Conservation (phyloP, 2,113 vertebrate species). For the Pseudopipra pipra region DNA sequence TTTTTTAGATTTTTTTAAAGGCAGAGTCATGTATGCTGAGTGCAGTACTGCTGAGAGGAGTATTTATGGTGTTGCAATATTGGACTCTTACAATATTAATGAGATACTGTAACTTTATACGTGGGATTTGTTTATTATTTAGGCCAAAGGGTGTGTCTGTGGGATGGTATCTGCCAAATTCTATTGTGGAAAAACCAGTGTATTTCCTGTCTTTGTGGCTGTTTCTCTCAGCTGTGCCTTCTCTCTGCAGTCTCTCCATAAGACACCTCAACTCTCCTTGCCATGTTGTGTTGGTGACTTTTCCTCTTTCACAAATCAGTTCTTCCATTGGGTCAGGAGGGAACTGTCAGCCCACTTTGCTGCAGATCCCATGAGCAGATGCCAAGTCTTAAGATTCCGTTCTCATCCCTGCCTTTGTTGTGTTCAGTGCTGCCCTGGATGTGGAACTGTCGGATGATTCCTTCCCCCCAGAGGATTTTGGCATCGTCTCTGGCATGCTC, state of each 20-base stretch:
- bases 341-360: not conserved
- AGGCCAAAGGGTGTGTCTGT: not conserved
- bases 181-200: not conserved
- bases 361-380: not conserved
- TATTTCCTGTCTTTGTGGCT: not conserved
- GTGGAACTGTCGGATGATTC: constrained; percentile 96
- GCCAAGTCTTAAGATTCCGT: too few species aligned
- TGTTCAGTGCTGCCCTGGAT: constrained; percentile 86
- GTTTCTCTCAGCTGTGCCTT: not conserved
- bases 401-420: not conserved
- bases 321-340: not conserved
- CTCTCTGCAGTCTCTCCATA: not conserved
- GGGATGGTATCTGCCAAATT: not conserved
- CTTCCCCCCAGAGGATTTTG: constrained; percentile 94
- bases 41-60: not conserved
- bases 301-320: not conserved
- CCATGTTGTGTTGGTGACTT: not conserved
- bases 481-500: constrained; percentile 95
- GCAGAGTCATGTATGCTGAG: not conserved
- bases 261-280: rapidly evolving
- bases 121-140: not conserved
- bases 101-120: not conserved
- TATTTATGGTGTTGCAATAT: not conserved
- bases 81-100: not conserved
- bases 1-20: not conserved